Base-by-base conservation (phyloP, 2,888 invertebrate genomes). In the Chloromyia formosa region DNA sequence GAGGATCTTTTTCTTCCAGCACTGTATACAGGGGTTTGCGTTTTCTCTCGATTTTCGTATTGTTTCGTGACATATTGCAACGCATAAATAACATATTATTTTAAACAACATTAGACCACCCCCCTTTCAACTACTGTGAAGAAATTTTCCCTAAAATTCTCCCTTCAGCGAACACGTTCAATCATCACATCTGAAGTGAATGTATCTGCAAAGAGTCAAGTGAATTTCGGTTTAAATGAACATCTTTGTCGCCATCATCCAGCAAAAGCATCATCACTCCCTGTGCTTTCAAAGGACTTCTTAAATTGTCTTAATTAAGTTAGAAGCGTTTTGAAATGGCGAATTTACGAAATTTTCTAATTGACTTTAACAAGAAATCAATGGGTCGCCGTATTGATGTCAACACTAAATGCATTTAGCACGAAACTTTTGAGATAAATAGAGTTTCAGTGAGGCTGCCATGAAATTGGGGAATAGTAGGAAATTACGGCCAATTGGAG, bases 301-400 rank as follows among this genome's bases (percentile, higher is more conserved):
- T 45, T 60, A 75, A 75, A 75, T 75, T 75, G 75, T 60, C 49
- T 60, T 75, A 75, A 75, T 75, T 74, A 69, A 73, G 54, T 61
- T 54, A 35, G 66, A 54, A 54, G 61, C 62, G 61, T 53, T 75
- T 60, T 42, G 9, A 20, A 69, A 69, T 49, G 69, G 27, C 20
- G 45, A 75, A 74, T 75, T 75, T 74, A 23, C 16, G 73, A 53
- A 75, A 75, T 73, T 75, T 75, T 16, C 45, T 73, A 75, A 75
- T 75, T 75, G 42, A 75, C 56, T 75, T 75, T 22, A 53, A n/a
- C 27, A 14, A 5, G 53, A 53, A 53, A 68, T 53, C 49, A 53
- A 68, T 64, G 10, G 40, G 14, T 23, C 40, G 40, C 22, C n/a
- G 40, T 40, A 64, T 64, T 40, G 35, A 64, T 35, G n/a, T 18